These are phyloP conservation scores for Oncorhynchus clarkii DNA, from an alignment of 2,113 vertebrate genomes.

Conservation along the genomic window DNA sequence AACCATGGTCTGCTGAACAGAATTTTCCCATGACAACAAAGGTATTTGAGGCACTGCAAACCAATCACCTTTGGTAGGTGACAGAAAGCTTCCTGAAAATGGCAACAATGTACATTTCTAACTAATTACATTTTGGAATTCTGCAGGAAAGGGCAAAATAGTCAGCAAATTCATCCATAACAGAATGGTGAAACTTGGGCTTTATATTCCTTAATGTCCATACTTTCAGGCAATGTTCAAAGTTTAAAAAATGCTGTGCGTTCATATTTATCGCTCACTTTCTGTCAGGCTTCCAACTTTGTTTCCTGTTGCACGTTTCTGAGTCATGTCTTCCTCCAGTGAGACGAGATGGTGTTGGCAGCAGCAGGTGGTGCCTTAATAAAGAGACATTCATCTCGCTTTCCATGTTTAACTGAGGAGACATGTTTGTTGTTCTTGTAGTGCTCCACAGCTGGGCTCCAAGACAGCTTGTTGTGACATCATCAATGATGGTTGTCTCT, in stretches of 20 bases:
- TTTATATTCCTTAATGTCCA: conserved; percentile 24
- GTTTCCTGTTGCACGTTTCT: background rate
- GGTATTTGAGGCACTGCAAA: background rate
- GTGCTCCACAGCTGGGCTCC: background rate
- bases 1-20: conserved; percentile 13
- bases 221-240: conserved; percentile 25
- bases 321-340: background rate
- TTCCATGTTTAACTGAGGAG: background rate
- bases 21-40: conserved; percentile 21
- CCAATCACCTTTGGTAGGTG: conserved; percentile 3
- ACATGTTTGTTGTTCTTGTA: background rate
- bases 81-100: background rate
- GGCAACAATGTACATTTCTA: conserved; percentile 1
- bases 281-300: background rate
- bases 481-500: conserved; percentile 1
- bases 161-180: conserved; percentile 3
- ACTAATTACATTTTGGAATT: background rate
- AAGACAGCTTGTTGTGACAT: background rate
- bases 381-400: background rate
- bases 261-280: background rate
- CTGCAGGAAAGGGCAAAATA: conserved; percentile 39
- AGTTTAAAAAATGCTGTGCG: background rate
- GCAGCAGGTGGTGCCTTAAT: background rate
- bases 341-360: background rate
- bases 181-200: background rate